Evolutionary conservation across 2,797 vertebrate genomes (phyloP), one percentile per base, ranked within the genome.

Genomic region (Phalloptychus januarius): DNA sequence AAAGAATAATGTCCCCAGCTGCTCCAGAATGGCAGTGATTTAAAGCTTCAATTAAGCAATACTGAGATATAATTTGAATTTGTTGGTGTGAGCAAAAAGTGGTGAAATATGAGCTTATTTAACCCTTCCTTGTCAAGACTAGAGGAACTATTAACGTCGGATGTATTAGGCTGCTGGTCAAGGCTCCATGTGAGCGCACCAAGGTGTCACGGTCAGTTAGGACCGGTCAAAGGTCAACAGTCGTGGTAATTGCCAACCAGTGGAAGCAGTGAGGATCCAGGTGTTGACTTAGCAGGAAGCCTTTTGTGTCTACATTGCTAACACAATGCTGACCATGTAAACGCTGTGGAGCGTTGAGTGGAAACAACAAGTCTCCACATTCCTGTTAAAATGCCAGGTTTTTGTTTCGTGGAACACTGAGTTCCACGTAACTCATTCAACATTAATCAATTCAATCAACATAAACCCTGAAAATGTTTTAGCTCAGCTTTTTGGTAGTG

Each of bases 191-290:
- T 20, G 71, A 85, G 85, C 82, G 89, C 89, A 79, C 89, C 87
- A 81, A 28, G 88, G 69, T 83, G 89, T 90, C 88, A 91, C 86
- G 84, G 89, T 88, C 88, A 89, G 88, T 89, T 85, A 86, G 90
- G 91, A 93, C 87, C 78, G 72, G 92, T 92, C 93, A 95, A 91
- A 95, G 93, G 92, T 92, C 92, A 92, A 85, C 61, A 90, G 92
- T 95, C 93, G 74, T 25, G 18, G 83, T 79, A 87, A 86, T 95
- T 93, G 84, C 92, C 94, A 77, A 72, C 72, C 72, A 7, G 73
- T 15, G 81, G 91, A 92, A 93, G 92, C 25, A 85, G 90, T 52
- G 72, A 50, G 72, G 82, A 65, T 90, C 67, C 90, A 87, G 85
- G 90, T 91, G 88, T 88, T 82, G 72, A 88, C 83, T 77, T 75